Base-by-base conservation (phyloP, 1,140 invertebrate genomes). In the Lepeophtheirus salmonis region DNA sequence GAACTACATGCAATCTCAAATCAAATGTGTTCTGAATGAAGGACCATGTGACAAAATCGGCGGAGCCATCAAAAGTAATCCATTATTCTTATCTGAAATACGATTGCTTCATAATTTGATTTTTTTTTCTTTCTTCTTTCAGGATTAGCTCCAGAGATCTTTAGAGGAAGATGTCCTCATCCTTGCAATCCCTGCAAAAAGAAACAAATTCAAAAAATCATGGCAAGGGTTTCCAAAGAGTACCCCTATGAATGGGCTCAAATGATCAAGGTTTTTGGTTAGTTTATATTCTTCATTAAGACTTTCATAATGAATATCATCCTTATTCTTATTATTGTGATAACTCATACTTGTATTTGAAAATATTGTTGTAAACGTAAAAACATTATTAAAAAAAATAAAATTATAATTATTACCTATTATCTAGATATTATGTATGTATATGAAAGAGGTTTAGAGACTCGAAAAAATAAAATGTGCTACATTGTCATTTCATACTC, bases 1-100 rank as follows among this genome's bases (percentile, higher is more conserved):
- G 22, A 24, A 41, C 2, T 66, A 65, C 20, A 64, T 71, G 1
- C 6, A 64, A 13, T 64, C 56, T n/a, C 63, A 71, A 22, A 65
- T 71, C 13, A 50, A 63, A 1, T 70, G 70, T 60, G 50, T 71
- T 14, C 64, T 71, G 10, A 57, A 62, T 3, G 59, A 58, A 21
- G 66, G 57, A 2, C 25, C 52, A 0, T 71, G 70, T 50, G 69
- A 70, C 55, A 23, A 55, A 0, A 61, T 68, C 4, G 70, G 70
- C 20, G 65, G 54, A 14, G 64, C 63, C 53, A 64, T 71, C 21
- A 70, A 66, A 65, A 58, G 70, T 70, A 61, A 54, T 54, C 2
- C 3, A 54, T 54, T 6, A 20, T 52, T 16, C 12, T 52, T 12
- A 16, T 54, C 2, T 3, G n/a, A 16, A 54, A 3, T 3, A n/a